Conservation (phyloP, 2,797 vertebrate genomes). For the Leptoclinus maculatus region DNA sequence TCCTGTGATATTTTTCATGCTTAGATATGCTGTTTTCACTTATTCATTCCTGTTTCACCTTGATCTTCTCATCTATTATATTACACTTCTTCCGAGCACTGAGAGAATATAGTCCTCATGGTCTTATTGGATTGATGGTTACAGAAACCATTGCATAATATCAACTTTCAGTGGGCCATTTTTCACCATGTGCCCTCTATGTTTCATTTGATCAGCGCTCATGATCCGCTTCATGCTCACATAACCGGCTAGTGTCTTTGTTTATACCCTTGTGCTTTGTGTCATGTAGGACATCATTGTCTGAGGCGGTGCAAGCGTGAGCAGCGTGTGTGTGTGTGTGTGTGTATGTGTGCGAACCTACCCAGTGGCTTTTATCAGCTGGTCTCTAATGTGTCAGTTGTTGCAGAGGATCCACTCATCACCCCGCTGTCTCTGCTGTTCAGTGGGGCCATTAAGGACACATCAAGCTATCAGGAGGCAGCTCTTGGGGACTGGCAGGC, state of each 20-base stretch:
- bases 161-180: constrained; percentile 79
- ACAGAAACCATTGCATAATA: constrained; percentile 84
- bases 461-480: constrained; percentile 72
- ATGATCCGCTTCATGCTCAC: constrained; percentile 59
- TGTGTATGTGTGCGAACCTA: neutral
- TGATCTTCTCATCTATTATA: constrained; percentile 83
- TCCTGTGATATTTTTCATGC: constrained; percentile 83
- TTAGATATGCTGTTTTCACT: constrained; percentile 84
- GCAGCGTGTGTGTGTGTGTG: constrained; percentile 24
- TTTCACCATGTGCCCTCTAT: constrained; percentile 77
- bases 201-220: constrained; percentile 78
- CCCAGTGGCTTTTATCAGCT: constrained; percentile 68
- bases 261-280: constrained; percentile 73
- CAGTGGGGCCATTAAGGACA: constrained; percentile 75
- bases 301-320: constrained; percentile 37
- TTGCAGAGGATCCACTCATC: constrained; percentile 76
- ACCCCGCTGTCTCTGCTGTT: constrained; percentile 69
- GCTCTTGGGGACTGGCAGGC: constrained; percentile 65
- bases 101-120: constrained; percentile 76
- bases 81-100: constrained; percentile 73
- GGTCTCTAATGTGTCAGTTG: constrained; percentile 73
- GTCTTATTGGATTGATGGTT: constrained; percentile 82
- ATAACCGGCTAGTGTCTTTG: constrained; percentile 67
- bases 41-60: constrained; percentile 85
- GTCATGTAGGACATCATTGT: constrained; percentile 69